Evolutionary conservation across 2,888 invertebrate species (phyloP), one percentile per base, ranked within the genome.

Genomic region (Julus scandinavius): DNA sequence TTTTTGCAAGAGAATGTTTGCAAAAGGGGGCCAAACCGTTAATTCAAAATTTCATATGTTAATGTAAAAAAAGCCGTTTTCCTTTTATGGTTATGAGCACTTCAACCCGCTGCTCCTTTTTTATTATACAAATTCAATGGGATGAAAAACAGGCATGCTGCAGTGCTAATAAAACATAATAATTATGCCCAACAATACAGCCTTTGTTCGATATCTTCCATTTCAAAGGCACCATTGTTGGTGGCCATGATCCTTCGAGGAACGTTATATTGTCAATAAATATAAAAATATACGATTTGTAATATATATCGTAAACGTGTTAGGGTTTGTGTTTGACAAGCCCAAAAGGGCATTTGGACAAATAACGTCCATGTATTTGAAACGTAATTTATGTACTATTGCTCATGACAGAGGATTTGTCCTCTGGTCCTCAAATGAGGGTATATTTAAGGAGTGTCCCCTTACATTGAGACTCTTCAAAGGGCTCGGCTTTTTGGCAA

Each of bases 161-260:
- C 6, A 45, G 41, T 63, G 63, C 63, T 63, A 63, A 63, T 63
- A 63, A 63, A 63, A 63, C 63, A 54, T 54, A 54, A 63, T 63
- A 63, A 63, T 63, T n/a, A n/a, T 63, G 2, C 63, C 63, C 63
- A 63, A 63, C 63, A 63, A 63, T 63, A n/a, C 17, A n/a, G 17
- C n/a, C 63, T 63, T 63, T 63, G 63, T 63, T 63, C n/a, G n/a
- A 63, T 63, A 17, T 63, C 63, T 63, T 63, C 17, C n/a, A 63
- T 63, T n/a, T 63, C 63, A 63, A 63, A 63, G 63, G n/a, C 63
- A n/a, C n/a, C 63, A n/a, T 63, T 63, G 63, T 63, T 63, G n/a
- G 3, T 17, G n/a, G n/a, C 63, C 63, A 63, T n/a, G n/a, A 54
- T 54, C 54, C 54, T n/a, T 15, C n/a, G 63, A 17, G 2, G n/a